Evolutionary conservation across 23 tunicate genomes (phyloP).

Genomic region (Aplidium turbinatum): DNA sequence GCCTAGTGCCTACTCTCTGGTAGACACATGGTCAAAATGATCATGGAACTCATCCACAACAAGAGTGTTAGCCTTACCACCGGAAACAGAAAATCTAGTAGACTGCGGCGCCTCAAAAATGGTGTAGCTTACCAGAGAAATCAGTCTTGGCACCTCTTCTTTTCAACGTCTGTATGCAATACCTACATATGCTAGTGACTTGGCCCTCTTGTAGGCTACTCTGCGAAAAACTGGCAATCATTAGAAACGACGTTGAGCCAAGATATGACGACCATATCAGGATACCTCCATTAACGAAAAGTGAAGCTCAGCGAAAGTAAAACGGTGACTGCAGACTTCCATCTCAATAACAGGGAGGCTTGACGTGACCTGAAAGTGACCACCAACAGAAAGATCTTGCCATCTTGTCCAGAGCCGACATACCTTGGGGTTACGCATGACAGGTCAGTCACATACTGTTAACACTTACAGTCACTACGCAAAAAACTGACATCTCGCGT

Average conservation of each 20-base stretch:
- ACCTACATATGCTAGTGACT: neutral
- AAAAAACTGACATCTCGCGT: constrained; percentile 11
- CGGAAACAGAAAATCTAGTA: neutral
- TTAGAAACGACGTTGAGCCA: constrained; percentile 4
- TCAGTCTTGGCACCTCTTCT: constrained; percentile 22
- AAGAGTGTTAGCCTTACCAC: neutral
- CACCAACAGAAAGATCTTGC: neutral
- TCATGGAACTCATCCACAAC: constrained; percentile 21
- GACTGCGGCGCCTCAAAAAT: constrained; percentile 11
- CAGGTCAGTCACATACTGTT: no score
- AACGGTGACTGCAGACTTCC: constrained; percentile 1
- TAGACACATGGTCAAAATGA: constrained; percentile 23
- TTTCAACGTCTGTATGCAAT: constrained; percentile 2
- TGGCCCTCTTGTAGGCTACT: neutral
- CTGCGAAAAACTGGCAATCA: neutral
- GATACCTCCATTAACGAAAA: neutral
- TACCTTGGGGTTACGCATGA: no score
- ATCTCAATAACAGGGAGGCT: constrained; percentile 4
- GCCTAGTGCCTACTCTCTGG: constrained; percentile 4
- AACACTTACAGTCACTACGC: neutral
- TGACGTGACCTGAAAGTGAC: neutral
- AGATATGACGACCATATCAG: constrained; percentile 1
- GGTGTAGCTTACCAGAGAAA: constrained; percentile 10
- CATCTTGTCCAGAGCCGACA: neutral
- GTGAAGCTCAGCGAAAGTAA: neutral